Evolutionary conservation across 2,888 invertebrate species (phyloP), one percentile per base, ranked within the genome.

Genomic region (Caenorhabditis sp.): DNA sequence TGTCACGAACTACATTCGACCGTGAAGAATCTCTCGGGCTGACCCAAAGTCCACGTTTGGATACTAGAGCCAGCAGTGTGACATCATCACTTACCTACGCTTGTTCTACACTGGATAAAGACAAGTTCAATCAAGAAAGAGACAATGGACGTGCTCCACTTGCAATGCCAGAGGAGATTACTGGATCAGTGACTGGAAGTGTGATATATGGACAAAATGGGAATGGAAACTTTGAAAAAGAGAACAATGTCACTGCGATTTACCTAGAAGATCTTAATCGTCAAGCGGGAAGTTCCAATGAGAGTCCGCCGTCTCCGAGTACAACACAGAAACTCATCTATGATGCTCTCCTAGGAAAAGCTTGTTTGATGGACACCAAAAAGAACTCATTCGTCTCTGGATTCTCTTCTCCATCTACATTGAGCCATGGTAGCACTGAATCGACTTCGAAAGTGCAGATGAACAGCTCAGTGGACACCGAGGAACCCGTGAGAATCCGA

Each of bases 141-240:
- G 70, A 76, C 35, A 69, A 79, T 44, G 86, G 88, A 1, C 71
- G 85, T 13, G 89, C 89, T 37, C 89, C 89, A 20, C 68, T 89
- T 15, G 89, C 89, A 4, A 67, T 87, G 56, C 89, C 89, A 1
- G 89, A 89, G 55, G 88, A 89, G n/a, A 82, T 89, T 55, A 83
- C 86, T 0, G 76, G 76, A 24, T 70, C 70, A 18, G 81, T 76
- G 0, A 67, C 76, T 5, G 76, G 76, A 53, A 76, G 81, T 24
- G 65, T 72, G 15, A 58, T 76, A 4, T 76, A 72, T 20, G 56
- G 76, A 0, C 26, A 18, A 0, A 20, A 56, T 28, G 40, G 32
- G n/a, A 74, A 60, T 26, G 64, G 58, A 6, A 60, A 51, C 28
- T 74, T 26, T 22, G 76, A 76, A 1, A 67, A 65, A 1, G 74